Conservation (phyloP, 1,140 invertebrate genomes). For the Hyposmocoma kahamanoa region DNA sequence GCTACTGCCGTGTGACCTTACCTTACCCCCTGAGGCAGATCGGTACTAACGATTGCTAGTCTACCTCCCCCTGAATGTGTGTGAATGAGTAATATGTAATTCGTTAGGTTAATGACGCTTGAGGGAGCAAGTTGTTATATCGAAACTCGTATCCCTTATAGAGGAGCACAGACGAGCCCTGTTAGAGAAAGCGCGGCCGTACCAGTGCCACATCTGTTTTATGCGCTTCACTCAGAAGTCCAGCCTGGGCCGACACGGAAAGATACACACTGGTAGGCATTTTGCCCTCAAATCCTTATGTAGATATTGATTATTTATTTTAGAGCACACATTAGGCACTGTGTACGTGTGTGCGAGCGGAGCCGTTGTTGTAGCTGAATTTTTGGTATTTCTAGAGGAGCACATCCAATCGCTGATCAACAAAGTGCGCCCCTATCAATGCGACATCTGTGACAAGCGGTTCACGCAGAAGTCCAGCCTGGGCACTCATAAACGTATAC, state of each 20-base stretch:
- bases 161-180: slow-evolving; percentile 75
- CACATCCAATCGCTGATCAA: slow-evolving; percentile 76
- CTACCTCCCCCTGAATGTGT: slow-evolving; percentile 62
- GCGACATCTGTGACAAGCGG: slow-evolving; percentile 83
- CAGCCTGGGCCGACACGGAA: slow-evolving; percentile 74
- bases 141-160: slow-evolving; percentile 71
- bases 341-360: slow-evolving; percentile 28
- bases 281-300: slow-evolving; percentile 70
- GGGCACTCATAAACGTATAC: slow-evolving; percentile 89
- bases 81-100: slow-evolving; percentile 26
- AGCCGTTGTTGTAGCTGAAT: slow-evolving; percentile 60
- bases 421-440: slow-evolving; percentile 83
- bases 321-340: slow-evolving; percentile 61
- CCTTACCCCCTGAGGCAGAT: slow-evolving; percentile 50
- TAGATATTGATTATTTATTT: slow-evolving; percentile 58
- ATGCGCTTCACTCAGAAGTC: slow-evolving; percentile 77
- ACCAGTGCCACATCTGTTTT: slow-evolving; percentile 76
- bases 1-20: slow-evolving; percentile 28
- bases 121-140: slow-evolving; percentile 63
- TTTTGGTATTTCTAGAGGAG: slow-evolving; percentile 74
- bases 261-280: slow-evolving; percentile 74
- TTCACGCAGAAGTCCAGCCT: slow-evolving; percentile 87
- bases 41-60: slow-evolving; percentile 35
- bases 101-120: slow-evolving; percentile 42
- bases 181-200: slow-evolving; percentile 78